These are phyloP conservation scores for Diachasmimorpha longicaudata DNA, from an alignment of 1,140 invertebrate genomes.

Conservation along the genomic window DNA sequence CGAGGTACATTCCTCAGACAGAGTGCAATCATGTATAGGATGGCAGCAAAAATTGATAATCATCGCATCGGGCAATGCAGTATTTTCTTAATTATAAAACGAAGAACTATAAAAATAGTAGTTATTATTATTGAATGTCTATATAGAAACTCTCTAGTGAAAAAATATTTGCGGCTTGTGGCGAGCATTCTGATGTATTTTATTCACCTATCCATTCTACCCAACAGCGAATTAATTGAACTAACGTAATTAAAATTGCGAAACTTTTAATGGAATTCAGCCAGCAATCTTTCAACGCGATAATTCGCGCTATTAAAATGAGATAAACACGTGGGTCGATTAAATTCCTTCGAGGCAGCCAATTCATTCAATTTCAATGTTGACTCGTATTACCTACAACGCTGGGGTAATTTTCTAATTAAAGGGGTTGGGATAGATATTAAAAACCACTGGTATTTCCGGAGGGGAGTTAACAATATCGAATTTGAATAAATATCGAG, in stretches of 20 bases:
- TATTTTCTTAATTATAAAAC: too few relatives aligned
- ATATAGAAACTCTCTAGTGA: too few relatives aligned
- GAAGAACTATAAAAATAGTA: too few relatives aligned
- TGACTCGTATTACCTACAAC: not conserved
- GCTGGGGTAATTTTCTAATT: not conserved
- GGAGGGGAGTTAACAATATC: not conserved
- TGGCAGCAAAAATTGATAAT: too few relatives aligned
- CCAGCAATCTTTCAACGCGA: not conserved
- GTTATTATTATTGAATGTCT: too few relatives aligned
- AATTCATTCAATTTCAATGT: not conserved
- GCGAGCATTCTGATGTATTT: too few relatives aligned
- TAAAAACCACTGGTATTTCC: not conserved
- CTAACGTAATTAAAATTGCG: not conserved
- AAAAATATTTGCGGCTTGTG: too few relatives aligned
- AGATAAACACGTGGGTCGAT: constrained; percentile 3
- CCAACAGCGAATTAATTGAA: not conserved
- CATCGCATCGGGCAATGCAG: too few relatives aligned
- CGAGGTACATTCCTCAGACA: not conserved
- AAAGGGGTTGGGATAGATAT: not conserved
- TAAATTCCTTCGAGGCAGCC: not conserved
- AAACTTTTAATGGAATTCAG: not conserved
- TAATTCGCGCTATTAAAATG: not conserved
- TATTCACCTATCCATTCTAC: not conserved
- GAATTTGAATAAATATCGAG: not conserved
- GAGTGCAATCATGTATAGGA: not conserved